phyloP scores from a whole-genome alignment of 2,888 invertebrate genomes.

The Hylaea fasciaria region DNA sequence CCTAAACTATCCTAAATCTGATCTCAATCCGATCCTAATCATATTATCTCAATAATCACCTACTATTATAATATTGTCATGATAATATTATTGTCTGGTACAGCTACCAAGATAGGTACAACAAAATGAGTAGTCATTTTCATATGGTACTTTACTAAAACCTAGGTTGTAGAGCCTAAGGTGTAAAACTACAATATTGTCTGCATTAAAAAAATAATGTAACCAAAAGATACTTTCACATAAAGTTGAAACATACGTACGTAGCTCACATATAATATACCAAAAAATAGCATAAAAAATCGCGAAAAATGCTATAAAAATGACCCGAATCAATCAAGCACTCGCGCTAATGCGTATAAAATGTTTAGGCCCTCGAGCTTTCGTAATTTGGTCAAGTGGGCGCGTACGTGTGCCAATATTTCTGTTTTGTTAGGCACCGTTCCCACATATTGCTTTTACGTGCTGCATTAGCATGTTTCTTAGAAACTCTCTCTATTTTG shows the following conservation, averaged over 20 bases:
- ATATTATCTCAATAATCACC: no score
- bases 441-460: constrained; percentile 43
- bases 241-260: constrained; percentile 2
- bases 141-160: no score
- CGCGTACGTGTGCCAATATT: constrained; percentile 45
- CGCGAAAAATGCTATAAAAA: constrained; percentile 29
- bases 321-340: constrained; percentile 43
- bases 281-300: constrained; percentile 24
- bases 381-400: constrained; percentile 42
- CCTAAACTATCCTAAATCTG: no score
- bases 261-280: constrained; percentile 18
- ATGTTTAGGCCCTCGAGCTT: constrained; percentile 26
- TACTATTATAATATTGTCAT: no score
- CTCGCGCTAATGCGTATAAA: constrained; percentile 37
- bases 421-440: constrained; percentile 44
- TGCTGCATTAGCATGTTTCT: constrained; percentile 45
- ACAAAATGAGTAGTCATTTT: no score
- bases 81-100: no score
- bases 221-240: constrained; percentile 5
- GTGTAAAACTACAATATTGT: no score
- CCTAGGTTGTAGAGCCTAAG: no score
- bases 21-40: no score
- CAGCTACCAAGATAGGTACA: no score
- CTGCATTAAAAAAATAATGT: background rate
- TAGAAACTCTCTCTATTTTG: constrained; percentile 32